phyloP scores from a whole-genome alignment of 2,888 invertebrate genomes.

The Apamea monoglypha region DNA sequence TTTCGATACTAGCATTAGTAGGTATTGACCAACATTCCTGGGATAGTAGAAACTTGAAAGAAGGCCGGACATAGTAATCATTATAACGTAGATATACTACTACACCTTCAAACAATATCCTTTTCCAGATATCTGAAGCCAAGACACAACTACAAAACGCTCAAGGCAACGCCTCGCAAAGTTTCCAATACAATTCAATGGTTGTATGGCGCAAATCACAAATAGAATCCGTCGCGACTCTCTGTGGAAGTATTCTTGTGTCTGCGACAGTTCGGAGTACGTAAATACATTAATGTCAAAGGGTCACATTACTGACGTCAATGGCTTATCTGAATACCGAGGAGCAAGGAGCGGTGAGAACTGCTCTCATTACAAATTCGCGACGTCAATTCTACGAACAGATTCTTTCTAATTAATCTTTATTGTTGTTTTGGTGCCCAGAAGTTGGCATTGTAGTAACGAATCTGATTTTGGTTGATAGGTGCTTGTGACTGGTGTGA shows the following conservation, averaged over 20 bases:
- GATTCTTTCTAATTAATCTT: conserved; percentile 22
- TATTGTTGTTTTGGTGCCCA: not conserved
- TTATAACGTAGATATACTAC: not conserved
- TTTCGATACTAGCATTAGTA: not conserved
- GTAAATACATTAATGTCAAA: conserved; percentile 64
- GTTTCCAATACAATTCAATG: conserved; percentile 18
- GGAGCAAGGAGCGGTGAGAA: conserved; percentile 33
- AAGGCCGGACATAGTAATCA: not conserved
- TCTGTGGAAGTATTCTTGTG: conserved; percentile 29
- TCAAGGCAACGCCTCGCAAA: not conserved
- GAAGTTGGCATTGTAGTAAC: not conserved
- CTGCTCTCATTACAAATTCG: conserved; percentile 40
- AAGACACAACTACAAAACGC: not conserved
- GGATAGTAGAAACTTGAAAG: not conserved
- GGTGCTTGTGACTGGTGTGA: not conserved
- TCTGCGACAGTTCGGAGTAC: conserved; percentile 37
- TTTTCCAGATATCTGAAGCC: conserved; percentile 11
- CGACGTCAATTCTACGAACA: conserved; percentile 23
- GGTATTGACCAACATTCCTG: not conserved
- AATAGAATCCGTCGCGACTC: conserved; percentile 40
- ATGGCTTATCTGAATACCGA: conserved; percentile 61
- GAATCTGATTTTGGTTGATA: not conserved
- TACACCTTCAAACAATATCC: not conserved
- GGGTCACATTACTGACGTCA: conserved; percentile 70
- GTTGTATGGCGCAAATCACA: conserved; percentile 40